Base-by-base conservation (phyloP, 2,113 vertebrate species). In the Marmota monax region DNA sequence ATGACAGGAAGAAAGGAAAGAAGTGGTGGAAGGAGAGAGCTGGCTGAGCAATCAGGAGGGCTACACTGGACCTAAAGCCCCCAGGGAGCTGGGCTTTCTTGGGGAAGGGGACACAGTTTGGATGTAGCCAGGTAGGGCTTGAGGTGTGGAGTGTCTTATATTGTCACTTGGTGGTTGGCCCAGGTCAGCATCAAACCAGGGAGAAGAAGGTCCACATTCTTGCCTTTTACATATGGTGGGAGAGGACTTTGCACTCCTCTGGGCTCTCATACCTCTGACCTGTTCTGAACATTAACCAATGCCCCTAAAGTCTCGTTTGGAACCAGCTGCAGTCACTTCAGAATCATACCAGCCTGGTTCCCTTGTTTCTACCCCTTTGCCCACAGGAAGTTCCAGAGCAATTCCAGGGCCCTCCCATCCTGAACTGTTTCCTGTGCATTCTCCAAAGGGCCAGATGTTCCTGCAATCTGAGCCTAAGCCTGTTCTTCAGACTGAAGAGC, bases 401-500 rank as follows among this genome's bases (percentile, higher is more conserved):
- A 61, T 42, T 42, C 29, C 77, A 51, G 65, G 63, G 53, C 48
- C 87, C 91, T 96, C 92, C 95, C 86, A 32, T 22, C 74, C 84
- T n/a, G 74, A 22, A 58, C 67, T 42, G 32, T 94, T 97, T 96
- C 90, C 37, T 23, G 4, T 29, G 63, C 89, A n/a, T 53, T 73
- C 53, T 94, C 92, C 70, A 82, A 5, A 84, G 29, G 3, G 39
- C 32, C 76, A 97, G 96, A 82, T 87, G 85, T 94, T 96, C 67
- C 73, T 89, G 5, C 42, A 73, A 83, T 77, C 96, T 70, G 90
- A 92, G 79, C 37, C 84, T 16, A 0, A 0, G 70, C 92, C 56
- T 39, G 10, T 56, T 53, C 92, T 45, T 76, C 80, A 87, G 69
- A 53, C 70, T 10, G 10, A 32, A 88, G 73, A 67, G 67, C 61